phyloP scores from a whole-genome alignment of 2,113 vertebrate species.

The Macquaria ambigua region DNA sequence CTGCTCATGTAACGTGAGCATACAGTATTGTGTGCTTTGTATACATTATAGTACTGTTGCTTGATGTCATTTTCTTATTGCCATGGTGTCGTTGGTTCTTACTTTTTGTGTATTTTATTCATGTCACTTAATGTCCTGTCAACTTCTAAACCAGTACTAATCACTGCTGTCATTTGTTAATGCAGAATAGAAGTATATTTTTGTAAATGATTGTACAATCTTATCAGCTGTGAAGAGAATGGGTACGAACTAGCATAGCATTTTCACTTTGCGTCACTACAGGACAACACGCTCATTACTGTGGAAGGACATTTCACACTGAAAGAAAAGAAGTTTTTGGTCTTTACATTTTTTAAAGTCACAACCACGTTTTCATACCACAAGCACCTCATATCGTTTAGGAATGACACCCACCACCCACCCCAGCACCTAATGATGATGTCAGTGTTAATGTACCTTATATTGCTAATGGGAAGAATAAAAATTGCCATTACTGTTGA shows the following conservation, averaged over 20 bases:
- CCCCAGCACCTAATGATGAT: slow-evolving; percentile 69
- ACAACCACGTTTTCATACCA: slow-evolving; percentile 31
- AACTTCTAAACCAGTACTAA: slow-evolving; percentile 60
- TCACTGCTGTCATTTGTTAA: slow-evolving; percentile 76
- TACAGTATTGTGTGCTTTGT: slow-evolving; percentile 25
- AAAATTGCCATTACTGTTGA: slow-evolving; percentile 42
- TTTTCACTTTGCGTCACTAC: slow-evolving; percentile 35
- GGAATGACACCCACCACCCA: slow-evolving; percentile 23
- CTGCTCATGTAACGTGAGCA: slow-evolving; percentile 28
- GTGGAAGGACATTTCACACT: slow-evolving; percentile 18
- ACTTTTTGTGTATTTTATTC: slow-evolving; percentile 30
- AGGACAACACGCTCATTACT: slow-evolving; percentile 11
- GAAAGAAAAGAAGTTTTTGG: not conserved
- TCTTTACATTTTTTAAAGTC: slow-evolving; percentile 18
- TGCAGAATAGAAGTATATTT: slow-evolving; percentile 85
- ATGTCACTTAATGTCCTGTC: slow-evolving; percentile 30
- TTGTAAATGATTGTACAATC: slow-evolving; percentile 81
- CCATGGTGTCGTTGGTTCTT: slow-evolving; percentile 23
- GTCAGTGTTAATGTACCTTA: slow-evolving; percentile 64
- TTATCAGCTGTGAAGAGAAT: slow-evolving; percentile 56
- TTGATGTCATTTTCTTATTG: slow-evolving; percentile 47
- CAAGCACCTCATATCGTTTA: slow-evolving; percentile 31
- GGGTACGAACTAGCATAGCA: slow-evolving; percentile 28
- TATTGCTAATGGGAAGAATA: slow-evolving; percentile 38
- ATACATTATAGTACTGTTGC: slow-evolving; percentile 4